Conservation (phyloP, 2,797 vertebrate genomes). For the Acanthurus tractus region DNA sequence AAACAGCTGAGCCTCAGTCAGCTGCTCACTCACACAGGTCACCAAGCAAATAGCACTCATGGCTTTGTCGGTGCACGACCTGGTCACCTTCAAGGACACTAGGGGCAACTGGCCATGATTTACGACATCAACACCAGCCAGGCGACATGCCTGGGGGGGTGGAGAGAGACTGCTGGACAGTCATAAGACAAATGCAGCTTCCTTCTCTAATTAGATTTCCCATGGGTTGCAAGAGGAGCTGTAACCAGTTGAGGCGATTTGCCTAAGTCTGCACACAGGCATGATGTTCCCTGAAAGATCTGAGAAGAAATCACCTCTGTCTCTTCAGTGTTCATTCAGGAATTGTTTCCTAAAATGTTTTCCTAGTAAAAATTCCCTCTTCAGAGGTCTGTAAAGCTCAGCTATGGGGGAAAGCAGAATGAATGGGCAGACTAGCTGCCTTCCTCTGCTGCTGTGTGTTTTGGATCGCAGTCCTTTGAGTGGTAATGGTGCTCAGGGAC, state of each 20-base stretch:
- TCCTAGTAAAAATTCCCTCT: constrained; percentile 20
- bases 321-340: constrained; percentile 15
- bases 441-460: constrained; percentile 70
- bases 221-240: constrained; percentile 58
- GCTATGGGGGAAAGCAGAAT: constrained; percentile 29
- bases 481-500: constrained; percentile 65
- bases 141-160: constrained; percentile 45
- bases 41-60: constrained; percentile 10
- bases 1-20: constrained; percentile 36
- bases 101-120: constrained; percentile 43
- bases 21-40: constrained; percentile 42
- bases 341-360: constrained; percentile 30
- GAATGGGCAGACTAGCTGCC: constrained; percentile 58
- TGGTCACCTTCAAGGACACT: constrained; percentile 33
- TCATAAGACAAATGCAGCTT: constrained; percentile 71
- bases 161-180: constrained; percentile 54
- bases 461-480: constrained; percentile 66
- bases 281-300: constrained; percentile 48
- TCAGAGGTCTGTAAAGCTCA: constrained; percentile 33
- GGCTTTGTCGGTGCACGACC: constrained; percentile 23
- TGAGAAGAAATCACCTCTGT: constrained; percentile 16
- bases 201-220: constrained; percentile 76
- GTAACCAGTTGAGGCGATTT: constrained; percentile 62
- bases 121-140: constrained; percentile 24
- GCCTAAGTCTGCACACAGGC: constrained; percentile 47